These are phyloP conservation scores for Sinocyclocheilus anophthalmus DNA, from an alignment of 2,113 vertebrate genomes.

Conservation along the genomic window DNA sequence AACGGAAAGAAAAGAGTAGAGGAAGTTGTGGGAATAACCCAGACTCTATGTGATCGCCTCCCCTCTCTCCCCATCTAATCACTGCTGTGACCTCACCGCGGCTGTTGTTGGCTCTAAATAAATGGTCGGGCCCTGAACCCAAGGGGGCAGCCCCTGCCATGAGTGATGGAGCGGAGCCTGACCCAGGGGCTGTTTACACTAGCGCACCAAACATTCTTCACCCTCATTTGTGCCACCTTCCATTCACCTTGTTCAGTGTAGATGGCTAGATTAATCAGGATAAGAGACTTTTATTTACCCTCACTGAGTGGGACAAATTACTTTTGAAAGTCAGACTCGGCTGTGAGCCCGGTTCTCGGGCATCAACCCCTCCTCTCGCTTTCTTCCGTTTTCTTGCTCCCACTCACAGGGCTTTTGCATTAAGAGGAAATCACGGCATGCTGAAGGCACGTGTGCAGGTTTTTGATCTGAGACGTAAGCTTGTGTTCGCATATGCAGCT, in stretches of 20 bases:
- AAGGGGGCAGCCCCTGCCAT: slow-evolving; percentile 16
- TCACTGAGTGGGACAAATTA: slow-evolving; percentile 53
- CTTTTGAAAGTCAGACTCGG: slow-evolving; percentile 58
- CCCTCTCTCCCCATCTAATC: slow-evolving; percentile 36
- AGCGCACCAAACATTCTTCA: slow-evolving; percentile 61
- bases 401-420: slow-evolving; percentile 43
- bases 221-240: slow-evolving; percentile 68
- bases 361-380: not conserved
- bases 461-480: slow-evolving; percentile 56
- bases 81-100: slow-evolving; percentile 35
- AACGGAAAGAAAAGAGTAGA: slow-evolving; percentile 7
- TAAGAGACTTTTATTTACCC: slow-evolving; percentile 64
- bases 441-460: slow-evolving; percentile 54
- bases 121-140: slow-evolving; percentile 38
- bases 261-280: slow-evolving; percentile 67
- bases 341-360: slow-evolving; percentile 1
- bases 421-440: slow-evolving; percentile 57
- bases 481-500: slow-evolving; percentile 38
- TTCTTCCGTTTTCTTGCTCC: not conserved
- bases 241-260: slow-evolving; percentile 62
- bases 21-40: slow-evolving; percentile 27
- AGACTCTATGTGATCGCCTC: not conserved
- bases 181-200: slow-evolving; percentile 58
- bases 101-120: slow-evolving; percentile 52
- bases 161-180: slow-evolving; percentile 55